Conservation (phyloP, 1,140 invertebrate species). For the Drepana arcuata region DNA sequence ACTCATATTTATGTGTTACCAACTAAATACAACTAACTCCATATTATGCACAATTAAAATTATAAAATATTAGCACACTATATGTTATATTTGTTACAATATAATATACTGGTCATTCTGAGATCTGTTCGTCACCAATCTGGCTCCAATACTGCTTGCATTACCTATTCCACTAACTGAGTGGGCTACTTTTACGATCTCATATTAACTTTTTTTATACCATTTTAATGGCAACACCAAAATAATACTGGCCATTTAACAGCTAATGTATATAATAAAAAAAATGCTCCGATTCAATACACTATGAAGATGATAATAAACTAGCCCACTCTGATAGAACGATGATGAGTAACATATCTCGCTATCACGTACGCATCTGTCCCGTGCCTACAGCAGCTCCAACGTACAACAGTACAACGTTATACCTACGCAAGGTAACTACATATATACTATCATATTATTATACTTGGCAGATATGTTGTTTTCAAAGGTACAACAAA, state of each 20-base stretch:
- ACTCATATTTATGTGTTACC: constrained; percentile 35
- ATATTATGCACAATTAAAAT: constrained; percentile 31
- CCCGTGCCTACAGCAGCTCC: not conserved
- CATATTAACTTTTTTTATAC: too few species aligned
- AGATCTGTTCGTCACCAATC: constrained; percentile 50
- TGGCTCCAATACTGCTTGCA: constrained; percentile 34
- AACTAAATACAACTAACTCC: constrained; percentile 27
- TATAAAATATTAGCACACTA: constrained; percentile 34
- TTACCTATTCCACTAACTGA: constrained; percentile 4
- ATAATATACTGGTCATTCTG: constrained; percentile 62
- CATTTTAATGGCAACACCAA: too few species aligned
- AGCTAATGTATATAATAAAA: constrained; percentile 1
- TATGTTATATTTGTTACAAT: constrained; percentile 21
- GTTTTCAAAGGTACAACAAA: constrained; percentile 2
- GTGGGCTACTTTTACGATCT: constrained; percentile 16
- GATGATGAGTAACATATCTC: too few species aligned
- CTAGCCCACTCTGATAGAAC: too few species aligned
- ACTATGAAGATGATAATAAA: too few species aligned
- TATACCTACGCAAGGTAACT: constrained; percentile 32
- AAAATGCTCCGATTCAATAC: not conserved
- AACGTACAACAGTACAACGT: constrained; percentile 2
- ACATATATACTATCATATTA: constrained; percentile 26
- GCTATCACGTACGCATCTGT: not conserved
- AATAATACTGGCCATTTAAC: too few species aligned
- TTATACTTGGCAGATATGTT: constrained; percentile 56